These are phyloP conservation scores for Lasioglossum oenotherae DNA, from an alignment of 2,888 invertebrate genomes.

Conservation along the genomic window DNA sequence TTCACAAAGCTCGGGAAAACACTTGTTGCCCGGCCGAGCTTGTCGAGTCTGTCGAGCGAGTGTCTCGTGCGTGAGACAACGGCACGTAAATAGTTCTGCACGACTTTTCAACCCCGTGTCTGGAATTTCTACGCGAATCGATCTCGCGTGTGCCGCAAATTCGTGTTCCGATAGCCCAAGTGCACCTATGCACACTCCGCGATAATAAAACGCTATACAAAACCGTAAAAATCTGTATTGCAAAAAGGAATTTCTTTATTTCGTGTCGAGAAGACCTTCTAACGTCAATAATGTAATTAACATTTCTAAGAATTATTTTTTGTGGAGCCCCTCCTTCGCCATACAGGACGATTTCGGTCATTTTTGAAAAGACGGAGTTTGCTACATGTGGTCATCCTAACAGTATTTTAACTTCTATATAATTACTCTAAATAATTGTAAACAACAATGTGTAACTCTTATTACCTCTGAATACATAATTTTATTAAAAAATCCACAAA, in stretches of 20 bases:
- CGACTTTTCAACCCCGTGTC: constrained; percentile 54
- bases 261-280: neutral
- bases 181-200: neutral
- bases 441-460: no score
- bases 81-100: constrained; percentile 64
- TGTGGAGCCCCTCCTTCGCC: no score
- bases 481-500: neutral
- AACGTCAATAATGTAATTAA: neutral
- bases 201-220: neutral
- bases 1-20: constrained; percentile 53
- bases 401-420: no score
- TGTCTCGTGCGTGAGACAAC: constrained; percentile 70
- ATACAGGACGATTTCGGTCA: no score
- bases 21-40: constrained; percentile 68
- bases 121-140: constrained; percentile 47
- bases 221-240: no score
- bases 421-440: no score
- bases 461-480: neutral
- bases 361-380: no score
- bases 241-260: no score
- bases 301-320: no score
- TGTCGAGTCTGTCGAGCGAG: constrained; percentile 52
- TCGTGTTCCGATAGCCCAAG: neutral
- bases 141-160: constrained; percentile 25
- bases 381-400: no score